Base-by-base conservation (phyloP, 2,113 vertebrate species). In the Corythaixoides concolor region DNA sequence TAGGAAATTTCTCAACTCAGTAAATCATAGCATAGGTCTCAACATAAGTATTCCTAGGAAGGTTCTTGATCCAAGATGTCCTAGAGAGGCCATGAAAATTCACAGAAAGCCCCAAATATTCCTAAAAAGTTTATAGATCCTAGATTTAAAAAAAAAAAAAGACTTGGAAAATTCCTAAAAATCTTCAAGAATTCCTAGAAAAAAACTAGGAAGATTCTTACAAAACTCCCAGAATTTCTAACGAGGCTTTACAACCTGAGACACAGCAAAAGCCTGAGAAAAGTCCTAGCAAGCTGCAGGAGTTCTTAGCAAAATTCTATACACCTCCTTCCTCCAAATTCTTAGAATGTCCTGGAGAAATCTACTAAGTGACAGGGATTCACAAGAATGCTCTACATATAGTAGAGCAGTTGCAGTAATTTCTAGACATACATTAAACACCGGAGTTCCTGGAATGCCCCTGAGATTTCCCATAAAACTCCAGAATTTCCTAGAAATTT, bases 91-190 rank as follows among this genome's bases (percentile, higher is more conserved):
- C 37, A 69, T 43, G 5, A 79, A 69, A 83, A 75, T 5, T 47
- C 73, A 15, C 17, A 41, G 59, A 86, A 86, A 56, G 2, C 2
- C 15, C 11, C n/a, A 39, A 11, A 78, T 78, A 82, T 45, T 91
- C n/a, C 20, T 7, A 20, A 64, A 49, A 77, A 11, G 2, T 27
- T 47, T 10, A 62, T 2, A 37, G 19, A 53, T 0, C 0, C 19
- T 19, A 59, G 20, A 85, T 63, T 67, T 80, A 15, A 0, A 12
- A 88, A 49, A 15, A 0, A 12, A 88, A 49, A 76, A 85, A 66
- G 1, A 35, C 26, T 43, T 39, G 12, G 15, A 88, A 22, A 63
- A 72, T 39, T 55, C 55, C 17, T 47, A 53, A 47, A 70, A 55
- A 33, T 11, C 15, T 24, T 70, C 33, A 63, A 28, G 23, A 79